Evolutionary conservation across 2,888 invertebrate genomes (phyloP), one percentile per base, ranked within the genome.

Genomic region (Drosophila kambysellisi): DNA sequence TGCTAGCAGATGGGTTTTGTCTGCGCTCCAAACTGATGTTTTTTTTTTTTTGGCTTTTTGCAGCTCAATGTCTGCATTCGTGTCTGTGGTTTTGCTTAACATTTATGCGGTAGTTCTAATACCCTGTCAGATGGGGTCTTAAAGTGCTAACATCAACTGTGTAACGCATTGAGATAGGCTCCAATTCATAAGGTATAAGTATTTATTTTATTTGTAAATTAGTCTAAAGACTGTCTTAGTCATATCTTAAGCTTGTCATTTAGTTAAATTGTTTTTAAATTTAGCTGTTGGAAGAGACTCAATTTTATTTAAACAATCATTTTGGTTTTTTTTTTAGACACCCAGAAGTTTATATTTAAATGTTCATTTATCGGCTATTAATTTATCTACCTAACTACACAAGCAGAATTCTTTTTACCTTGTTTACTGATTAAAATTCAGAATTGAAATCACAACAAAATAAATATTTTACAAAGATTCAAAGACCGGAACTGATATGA

Each of bases 51-150:
- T 29, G 46, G 2, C 48, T 51, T 46, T 62, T 65, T 66, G 60
- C 64, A 58, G 70, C 73, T 65, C 70, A 61, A 54, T 73, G 82
- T 82, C 69, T 53, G 78, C 65, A 59, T 50, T 64, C 60, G 65
- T 84, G 78, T 79, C 84, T 90, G 89, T 88, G 87, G 87, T 82
- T 71, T 78, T 89, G 87, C 89, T 80, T 69, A 86, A 87, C 87
- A 87, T 88, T 90, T 75, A 83, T 88, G 81, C 59, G 66, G 72
- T 71, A 74, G 82, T 74, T 78, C 59, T 65, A 1, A 29, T 56
- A 56, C 56, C 20, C 56, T 56, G 6, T 0, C 25, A 2, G n/a
- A 37, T 2, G 11, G 29, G 29, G 29, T 56, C 30, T n/a, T 5
- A 2, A 8, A n/a, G 7, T 30, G 29, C n/a, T 56, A 29, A 30